Evolutionary conservation across 2,113 vertebrate genomes (phyloP).

Genomic region (Brachyhypopomus gauderio): DNA sequence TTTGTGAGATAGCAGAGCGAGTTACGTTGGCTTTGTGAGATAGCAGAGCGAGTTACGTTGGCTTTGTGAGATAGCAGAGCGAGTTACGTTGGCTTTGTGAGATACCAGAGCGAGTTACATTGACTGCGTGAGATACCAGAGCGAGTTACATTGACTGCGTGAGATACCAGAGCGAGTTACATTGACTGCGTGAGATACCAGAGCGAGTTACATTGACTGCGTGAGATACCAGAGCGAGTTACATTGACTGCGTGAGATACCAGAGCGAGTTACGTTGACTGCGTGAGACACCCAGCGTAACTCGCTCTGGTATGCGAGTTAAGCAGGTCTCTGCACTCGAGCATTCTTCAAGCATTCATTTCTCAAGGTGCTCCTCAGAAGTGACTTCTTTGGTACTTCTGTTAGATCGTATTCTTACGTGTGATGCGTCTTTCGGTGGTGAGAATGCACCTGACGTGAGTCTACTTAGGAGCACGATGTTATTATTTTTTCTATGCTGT

Average conservation of each 20-base stretch:
- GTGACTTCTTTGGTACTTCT: not conserved
- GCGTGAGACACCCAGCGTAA: not conserved
- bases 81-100: not conserved
- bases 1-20: too few species aligned
- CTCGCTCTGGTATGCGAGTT: not conserved
- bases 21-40: too few species aligned
- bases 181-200: too few species aligned
- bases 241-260: too few species aligned
- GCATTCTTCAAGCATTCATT: not conserved
- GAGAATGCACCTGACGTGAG: not conserved
- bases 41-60: too few species aligned
- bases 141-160: too few species aligned
- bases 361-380: not conserved
- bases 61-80: not conserved
- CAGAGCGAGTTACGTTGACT: not conserved
- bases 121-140: too few species aligned
- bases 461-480: not conserved
- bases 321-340: not conserved
- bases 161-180: too few species aligned
- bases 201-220: too few species aligned
- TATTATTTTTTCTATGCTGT: conserved; percentile 2
- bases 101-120: not conserved
- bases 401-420: not conserved
- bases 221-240: too few species aligned
- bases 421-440: not conserved